Percentiles rank a stretch among this genome's conserved stretches.
These are phyloP conservation scores for Struthio camelus DNA, from an alignment of 2,113 vertebrate species.

Conservation along the genomic window DNA sequence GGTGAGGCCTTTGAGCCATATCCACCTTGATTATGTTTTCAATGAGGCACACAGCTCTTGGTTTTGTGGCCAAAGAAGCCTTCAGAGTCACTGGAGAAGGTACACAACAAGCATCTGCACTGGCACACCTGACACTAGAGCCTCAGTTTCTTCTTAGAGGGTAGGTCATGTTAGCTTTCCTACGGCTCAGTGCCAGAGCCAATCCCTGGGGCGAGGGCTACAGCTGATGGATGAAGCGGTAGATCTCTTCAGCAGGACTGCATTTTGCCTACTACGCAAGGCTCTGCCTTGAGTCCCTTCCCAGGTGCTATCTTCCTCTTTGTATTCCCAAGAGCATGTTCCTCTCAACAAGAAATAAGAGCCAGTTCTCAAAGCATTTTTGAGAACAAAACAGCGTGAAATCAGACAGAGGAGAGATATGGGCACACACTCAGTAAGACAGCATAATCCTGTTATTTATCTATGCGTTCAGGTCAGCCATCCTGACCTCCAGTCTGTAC, in stretches of 20 bases:
- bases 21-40: fast-evolving
- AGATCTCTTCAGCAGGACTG: neutral
- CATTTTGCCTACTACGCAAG: neutral
- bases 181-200: neutral
- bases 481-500: neutral
- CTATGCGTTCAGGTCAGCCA: neutral
- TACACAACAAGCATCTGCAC: neutral
- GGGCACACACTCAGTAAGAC: neutral
- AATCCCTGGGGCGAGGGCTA: neutral
- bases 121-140: neutral
- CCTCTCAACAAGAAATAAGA: neutral
- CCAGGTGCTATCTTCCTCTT: neutral
- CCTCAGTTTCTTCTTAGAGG: neutral
- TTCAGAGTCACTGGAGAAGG: neutral
- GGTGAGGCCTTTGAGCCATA: neutral
- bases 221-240: fast-evolving
- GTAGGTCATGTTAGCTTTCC: neutral
- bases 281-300: fast-evolving
- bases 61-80: neutral
- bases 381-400: neutral
- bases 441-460: constrained; percentile 25
- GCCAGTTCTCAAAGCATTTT: neutral
- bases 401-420: neutral
- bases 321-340: neutral
- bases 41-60: fast-evolving